phyloP scores from a whole-genome alignment of 2,888 invertebrate species.

The Ferrisia virgata region DNA sequence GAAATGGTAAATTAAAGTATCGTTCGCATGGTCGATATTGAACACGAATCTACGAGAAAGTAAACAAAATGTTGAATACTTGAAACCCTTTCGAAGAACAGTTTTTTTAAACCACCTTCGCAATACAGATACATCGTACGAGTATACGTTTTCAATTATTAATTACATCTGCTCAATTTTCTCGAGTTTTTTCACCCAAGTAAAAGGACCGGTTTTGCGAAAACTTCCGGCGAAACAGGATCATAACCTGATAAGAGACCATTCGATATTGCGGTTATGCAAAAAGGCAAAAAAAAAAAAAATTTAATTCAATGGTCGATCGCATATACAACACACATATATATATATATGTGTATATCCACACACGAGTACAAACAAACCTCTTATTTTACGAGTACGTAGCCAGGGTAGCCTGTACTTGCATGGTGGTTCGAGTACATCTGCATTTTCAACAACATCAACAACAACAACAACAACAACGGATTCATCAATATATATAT shows the following conservation, averaged over 20 bases:
- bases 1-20: not conserved
- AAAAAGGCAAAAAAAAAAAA: not conserved
- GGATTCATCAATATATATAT: not conserved
- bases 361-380: not conserved
- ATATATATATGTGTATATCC: not conserved
- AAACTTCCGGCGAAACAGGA: conserved; percentile 28
- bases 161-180: conserved; percentile 26
- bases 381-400: no score
- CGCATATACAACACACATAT: no score
- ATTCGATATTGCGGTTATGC: not conserved
- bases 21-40: not conserved
- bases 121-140: no score
- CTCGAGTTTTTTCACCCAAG: not conserved
- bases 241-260: not conserved
- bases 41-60: no score
- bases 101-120: conserved; percentile 1
- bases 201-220: conserved; percentile 1
- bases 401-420: no score
- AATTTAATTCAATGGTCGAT: not conserved
- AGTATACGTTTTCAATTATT: conserved; percentile 17
- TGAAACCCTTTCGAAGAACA: not conserved
- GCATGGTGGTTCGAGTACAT: no score
- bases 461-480: not conserved
- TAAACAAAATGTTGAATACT: not conserved
- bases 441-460: not conserved